Evolutionary conservation across 1,140 invertebrate species (phyloP), one percentile per base, ranked within the genome.

Genomic region (Pararge aegeria): DNA sequence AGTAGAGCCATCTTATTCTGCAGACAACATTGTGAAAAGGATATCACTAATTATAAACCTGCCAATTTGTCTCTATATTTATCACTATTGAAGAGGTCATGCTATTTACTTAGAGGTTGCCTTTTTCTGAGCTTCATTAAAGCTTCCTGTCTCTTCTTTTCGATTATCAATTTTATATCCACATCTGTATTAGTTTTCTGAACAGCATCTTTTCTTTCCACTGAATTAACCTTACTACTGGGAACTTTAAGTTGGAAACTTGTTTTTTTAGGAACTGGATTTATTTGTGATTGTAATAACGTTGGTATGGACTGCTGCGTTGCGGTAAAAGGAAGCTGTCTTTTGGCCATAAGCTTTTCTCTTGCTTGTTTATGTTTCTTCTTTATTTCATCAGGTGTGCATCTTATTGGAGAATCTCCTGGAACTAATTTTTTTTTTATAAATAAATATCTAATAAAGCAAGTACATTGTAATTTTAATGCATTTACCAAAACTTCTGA

Each of bases 81-180:
- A n/a, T n/a, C n/a, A n/a, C n/a, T n/a, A n/a, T n/a, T n/a, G n/a
- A n/a, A n/a, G n/a, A n/a, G n/a, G n/a, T n/a, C n/a, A n/a, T n/a
- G n/a, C 5, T 6, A 48, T 48, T 60, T 53, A 24, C 40, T 48
- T 55, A 72, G 64, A 30, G 50, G 73, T 46, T 74, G 75, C 56
- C 67, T 62, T 46, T 67, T 65, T 67, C 79, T 77, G 66, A 87
- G 73, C 65, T 83, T 87, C 79, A 89, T 76, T 44, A 89, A 65
- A 15, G 87, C 87, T 70, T 89, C 83, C 55, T 87, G 83, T 63
- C 83, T 80, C 66, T 89, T 87, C 64, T 78, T 87, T 61, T 87
- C 84, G 61, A 89, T 87, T 9, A 87, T 21, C 46, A 49, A 58
- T 66, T 81, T 80, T 21, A 87, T 55, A 64, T 61, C 42, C 50